Evolutionary conservation across 2,888 invertebrate genomes (phyloP), one percentile per base, ranked within the genome.

Genomic region (Drosophila dives): DNA sequence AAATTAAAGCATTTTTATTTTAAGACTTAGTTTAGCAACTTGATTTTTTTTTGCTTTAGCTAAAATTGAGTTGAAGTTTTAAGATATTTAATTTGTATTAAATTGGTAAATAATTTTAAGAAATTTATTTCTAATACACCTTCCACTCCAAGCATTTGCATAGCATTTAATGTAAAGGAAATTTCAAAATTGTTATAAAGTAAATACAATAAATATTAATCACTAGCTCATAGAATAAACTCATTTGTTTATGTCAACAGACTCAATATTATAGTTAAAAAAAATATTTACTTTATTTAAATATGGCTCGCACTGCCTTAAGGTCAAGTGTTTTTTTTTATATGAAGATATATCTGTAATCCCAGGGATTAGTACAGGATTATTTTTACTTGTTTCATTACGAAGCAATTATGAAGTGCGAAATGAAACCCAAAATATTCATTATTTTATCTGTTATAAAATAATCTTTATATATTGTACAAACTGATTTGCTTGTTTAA

Each of bases 401-500:
- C 20, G 2, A 12, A 45, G 12, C 20, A 45, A 7, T 45, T 20
- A 12, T 45, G 2, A 26, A 17, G 8, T 15, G 26, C 26, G 48
- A 45, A 12, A 12, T 3, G 2, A 20, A 45, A 12, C 3, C 20
- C 12, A 2, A 12, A 6, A 12, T 45, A 7, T 7, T 45, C 23
- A 45, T 23, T 23, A 23, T 45, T 2, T 12, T 49, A 49, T 49
- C 49, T 49, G 26, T 2, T 8, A 26, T 49, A 8, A 26, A 49
- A 48, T 26, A 49, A 17, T 8, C 26, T 33, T 32, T 51, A 0
- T 20, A 50, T n/a, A 4, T n/a, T 26, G 10, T 8, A 11, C 7
- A 23, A 48, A 61, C 45, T 12, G 48, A 72, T 23, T 48, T 38
- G 54, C 65, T 17, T 62, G 29, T 40, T 38, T 38, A 67, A 49